Evolutionary conservation across 2,113 vertebrate species (phyloP), one percentile per base, ranked within the genome.

Genomic region (Festucalex cinctus): DNA sequence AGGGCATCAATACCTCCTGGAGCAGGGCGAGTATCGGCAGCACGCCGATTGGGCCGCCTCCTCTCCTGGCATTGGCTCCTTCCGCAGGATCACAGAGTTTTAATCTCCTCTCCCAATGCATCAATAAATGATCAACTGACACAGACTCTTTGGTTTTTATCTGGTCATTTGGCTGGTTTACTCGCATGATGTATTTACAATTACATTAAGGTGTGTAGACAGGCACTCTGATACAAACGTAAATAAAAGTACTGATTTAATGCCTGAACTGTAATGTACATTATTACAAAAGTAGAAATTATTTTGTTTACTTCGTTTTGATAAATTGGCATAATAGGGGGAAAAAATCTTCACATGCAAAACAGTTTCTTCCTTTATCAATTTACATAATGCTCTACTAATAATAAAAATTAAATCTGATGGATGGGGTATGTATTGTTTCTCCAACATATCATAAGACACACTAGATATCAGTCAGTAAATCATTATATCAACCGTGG

Each of bases 1-100:
- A 0, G 95, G 95, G n/a, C 88, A 93, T 70, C 96, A 98, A 89
- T 96, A 96, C 86, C 88, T 96, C 81, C 91, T 98, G 89, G 92
- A 95, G 84, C 94, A 95, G 82, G 96, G 94, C 4, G 95, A 96
- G 14, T 98, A 97, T 87, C 91, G 90, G 73, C 96, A 95, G 73
- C 93, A 93, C 0, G 87, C 88, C 0, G 94, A 97, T 35, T 98
- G 97, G 96, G 95, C 95, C 0, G 95, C 94, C 39, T 1, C 74
- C 26, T 87, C 83, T 0, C 85, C 90, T 1, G 85, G 76, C 0
- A 70, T 89, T 0, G 85, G 75, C 41, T 91, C 90, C 63, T 76
- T 91, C 73, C 88, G 87, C 65, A 74, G 89, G 61, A 80, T 91
- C 76, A 87, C 83, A 12, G 90, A 90, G 74, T 90, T 83, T 70